Conservation (phyloP, 2,797 vertebrate species). For the Gallinago nigripennis region DNA sequence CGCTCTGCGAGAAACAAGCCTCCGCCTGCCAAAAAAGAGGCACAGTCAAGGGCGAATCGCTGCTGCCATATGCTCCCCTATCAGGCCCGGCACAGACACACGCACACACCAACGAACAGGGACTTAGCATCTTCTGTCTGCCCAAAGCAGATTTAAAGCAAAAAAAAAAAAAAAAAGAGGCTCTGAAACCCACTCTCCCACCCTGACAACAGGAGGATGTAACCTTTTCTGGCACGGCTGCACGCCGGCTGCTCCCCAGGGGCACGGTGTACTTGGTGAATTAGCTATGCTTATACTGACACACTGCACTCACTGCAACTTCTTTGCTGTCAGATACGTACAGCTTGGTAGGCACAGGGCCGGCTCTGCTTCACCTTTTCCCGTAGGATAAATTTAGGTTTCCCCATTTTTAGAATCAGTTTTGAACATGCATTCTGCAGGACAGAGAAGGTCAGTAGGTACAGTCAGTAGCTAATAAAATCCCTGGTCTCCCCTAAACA, state of each 20-base stretch:
- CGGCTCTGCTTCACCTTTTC: background rate
- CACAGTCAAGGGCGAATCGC: background rate
- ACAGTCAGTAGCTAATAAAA: background rate
- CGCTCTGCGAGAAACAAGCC: background rate
- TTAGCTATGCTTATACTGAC: background rate
- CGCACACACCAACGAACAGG: background rate
- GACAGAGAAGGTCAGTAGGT: background rate
- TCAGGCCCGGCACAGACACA: background rate
- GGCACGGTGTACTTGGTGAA: background rate
- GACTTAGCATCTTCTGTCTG: background rate
- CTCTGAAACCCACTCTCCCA: background rate
- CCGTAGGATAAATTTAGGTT: background rate
- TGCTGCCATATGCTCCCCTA: constrained; percentile 43
- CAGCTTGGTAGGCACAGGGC: background rate
- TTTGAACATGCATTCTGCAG: background rate
- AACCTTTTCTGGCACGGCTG: background rate
- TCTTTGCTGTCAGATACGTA: background rate
- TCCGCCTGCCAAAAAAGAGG: constrained; percentile 49
- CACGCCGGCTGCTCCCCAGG: background rate
- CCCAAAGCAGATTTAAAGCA: constrained; percentile 16
- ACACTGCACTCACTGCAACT: background rate
- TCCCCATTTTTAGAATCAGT: background rate
- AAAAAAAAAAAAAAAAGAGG: background rate
- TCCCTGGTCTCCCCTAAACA: background rate
- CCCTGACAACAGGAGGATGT: background rate